These are phyloP conservation scores for Nineta flava DNA, from an alignment of 2,888 invertebrate species.

Conservation along the genomic window DNA sequence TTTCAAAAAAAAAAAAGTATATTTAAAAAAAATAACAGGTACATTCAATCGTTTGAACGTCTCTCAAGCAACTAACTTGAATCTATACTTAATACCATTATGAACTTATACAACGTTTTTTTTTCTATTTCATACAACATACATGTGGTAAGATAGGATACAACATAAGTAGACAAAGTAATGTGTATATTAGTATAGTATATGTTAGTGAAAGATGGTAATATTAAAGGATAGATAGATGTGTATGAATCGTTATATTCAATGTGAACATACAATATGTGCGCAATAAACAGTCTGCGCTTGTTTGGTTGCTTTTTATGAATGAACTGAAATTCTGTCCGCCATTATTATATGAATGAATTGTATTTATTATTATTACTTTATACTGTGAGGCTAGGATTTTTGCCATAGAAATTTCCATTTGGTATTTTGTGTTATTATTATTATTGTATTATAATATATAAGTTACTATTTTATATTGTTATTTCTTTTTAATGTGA, in stretches of 20 bases:
- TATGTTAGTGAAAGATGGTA: too few relatives aligned
- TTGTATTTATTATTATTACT: neutral
- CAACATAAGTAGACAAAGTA: too few relatives aligned
- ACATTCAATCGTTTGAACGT: neutral
- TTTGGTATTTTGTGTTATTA: neutral
- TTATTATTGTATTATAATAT: too few relatives aligned
- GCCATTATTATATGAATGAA: neutral
- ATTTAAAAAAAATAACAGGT: neutral
- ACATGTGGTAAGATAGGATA: too few relatives aligned
- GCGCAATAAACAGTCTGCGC: neutral
- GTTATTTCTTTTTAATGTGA: too few relatives aligned
- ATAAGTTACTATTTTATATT: too few relatives aligned
- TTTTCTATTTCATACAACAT: too few relatives aligned
- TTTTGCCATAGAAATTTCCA: conserved; percentile 1
- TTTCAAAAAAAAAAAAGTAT: neutral
- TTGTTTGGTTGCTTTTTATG: neutral
- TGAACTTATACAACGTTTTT: too few relatives aligned
- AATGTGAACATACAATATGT: neutral
- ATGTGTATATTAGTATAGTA: too few relatives aligned
- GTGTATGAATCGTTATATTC: too few relatives aligned
- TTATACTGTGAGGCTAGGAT: neutral
- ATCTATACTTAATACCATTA: too few relatives aligned
- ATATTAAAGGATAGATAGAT: too few relatives aligned
- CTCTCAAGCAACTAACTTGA: neutral
- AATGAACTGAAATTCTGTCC: neutral